Evolutionary conservation across 2,888 invertebrate species (phyloP).

Genomic region (Mycalesis mineus): DNA sequence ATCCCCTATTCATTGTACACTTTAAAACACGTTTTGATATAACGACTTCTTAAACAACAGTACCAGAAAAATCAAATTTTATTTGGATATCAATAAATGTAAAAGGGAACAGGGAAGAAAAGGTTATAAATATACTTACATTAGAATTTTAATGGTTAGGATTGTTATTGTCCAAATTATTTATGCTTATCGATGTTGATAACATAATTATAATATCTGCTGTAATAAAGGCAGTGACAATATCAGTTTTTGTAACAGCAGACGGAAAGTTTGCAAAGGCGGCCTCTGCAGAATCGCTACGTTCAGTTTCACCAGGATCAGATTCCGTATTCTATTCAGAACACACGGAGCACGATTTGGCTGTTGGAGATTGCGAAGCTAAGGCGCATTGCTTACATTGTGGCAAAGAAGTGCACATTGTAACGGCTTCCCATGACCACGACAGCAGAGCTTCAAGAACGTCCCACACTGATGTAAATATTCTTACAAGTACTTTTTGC

Average conservation of each 20-base stretch:
- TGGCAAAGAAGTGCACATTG: conserved; percentile 86
- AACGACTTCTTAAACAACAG: too few species aligned
- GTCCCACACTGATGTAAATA: conserved; percentile 66
- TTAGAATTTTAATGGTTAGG: neutral
- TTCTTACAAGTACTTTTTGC: neutral
- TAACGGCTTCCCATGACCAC: conserved; percentile 71
- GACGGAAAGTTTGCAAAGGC: conserved; percentile 82
- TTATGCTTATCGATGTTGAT: conserved; percentile 8
- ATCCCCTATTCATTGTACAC: too few species aligned
- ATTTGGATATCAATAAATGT: too few species aligned
- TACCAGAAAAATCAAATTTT: too few species aligned
- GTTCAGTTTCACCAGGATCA: conserved; percentile 93
- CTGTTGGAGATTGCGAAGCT: conserved; percentile 75
- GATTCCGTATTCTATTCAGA: conserved; percentile 94
- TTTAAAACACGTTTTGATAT: too few species aligned
- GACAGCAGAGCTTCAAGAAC: conserved; percentile 64
- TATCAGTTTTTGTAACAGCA: conserved; percentile 35
- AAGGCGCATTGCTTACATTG: conserved; percentile 88
- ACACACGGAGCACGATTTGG: conserved; percentile 78
- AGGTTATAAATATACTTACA: too few species aligned
- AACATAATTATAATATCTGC: conserved; percentile 8
- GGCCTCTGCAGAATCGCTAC: conserved; percentile 89
- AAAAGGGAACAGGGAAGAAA: too few species aligned
- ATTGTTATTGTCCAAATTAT: neutral
- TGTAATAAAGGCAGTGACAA: conserved; percentile 12